Evolutionary conservation across 2,797 vertebrate species (phyloP).

Genomic region (Anguilla anguilla): DNA sequence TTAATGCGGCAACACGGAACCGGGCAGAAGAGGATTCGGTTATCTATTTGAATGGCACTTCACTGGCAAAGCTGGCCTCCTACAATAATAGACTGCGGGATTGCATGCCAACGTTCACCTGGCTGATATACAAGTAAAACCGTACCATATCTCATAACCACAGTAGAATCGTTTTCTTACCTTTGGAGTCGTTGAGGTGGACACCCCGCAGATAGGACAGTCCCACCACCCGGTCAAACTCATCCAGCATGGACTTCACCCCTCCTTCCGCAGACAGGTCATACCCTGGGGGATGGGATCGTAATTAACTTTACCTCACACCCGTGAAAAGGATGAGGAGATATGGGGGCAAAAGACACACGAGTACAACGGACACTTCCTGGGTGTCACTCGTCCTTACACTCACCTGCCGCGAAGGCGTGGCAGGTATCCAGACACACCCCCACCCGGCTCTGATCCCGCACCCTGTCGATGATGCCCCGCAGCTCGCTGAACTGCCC

Average conservation of each 20-base stretch:
- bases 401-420: constrained; percentile 75
- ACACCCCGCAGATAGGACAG: constrained; percentile 72
- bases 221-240: constrained; percentile 75
- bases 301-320: background rate
- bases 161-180: constrained; percentile 41
- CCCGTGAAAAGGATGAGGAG: background rate
- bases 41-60: background rate
- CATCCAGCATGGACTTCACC: constrained; percentile 69
- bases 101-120: background rate
- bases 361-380: background rate
- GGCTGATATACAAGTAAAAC: background rate
- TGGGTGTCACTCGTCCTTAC: background rate
- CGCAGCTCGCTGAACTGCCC: constrained; percentile 74
- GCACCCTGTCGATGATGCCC: constrained; percentile 74
- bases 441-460: constrained; percentile 73
- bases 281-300: constrained; percentile 64
- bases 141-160: background rate
- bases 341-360: background rate
- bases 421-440: constrained; percentile 80
- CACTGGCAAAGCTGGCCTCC: background rate
- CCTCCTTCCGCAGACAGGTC: constrained; percentile 71
- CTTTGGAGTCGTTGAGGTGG: constrained; percentile 82
- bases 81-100: background rate
- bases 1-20: background rate
- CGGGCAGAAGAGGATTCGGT: background rate